A percentile compares a stretch with the other conserved stretches of the same genome.
Evolutionary conservation across 2,113 vertebrate species (phyloP).

Genomic region (Spermophilus dauricus): DNA sequence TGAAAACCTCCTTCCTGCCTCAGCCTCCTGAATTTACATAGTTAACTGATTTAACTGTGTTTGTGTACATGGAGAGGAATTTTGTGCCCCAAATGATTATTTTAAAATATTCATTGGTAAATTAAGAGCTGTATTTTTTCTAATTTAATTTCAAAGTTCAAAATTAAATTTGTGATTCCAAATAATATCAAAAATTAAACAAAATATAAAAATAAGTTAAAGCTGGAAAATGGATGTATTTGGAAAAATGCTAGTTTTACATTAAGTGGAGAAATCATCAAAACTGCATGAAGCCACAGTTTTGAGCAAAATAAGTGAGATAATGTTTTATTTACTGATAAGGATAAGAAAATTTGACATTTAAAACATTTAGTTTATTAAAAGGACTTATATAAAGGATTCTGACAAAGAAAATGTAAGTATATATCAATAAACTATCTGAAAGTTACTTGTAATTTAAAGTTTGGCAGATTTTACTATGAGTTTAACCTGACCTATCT

Average conservation of each 20-base stretch:
- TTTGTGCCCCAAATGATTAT: neutral
- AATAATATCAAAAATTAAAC: constrained; percentile 14
- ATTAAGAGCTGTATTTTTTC: neutral
- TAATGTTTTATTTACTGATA: neutral
- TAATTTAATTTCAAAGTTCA: constrained; percentile 15
- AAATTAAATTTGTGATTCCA: neutral
- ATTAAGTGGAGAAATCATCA: neutral
- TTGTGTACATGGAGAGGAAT: neutral
- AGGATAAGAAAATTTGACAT: neutral
- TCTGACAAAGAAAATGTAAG: neutral
- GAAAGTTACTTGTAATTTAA: constrained; percentile 49
- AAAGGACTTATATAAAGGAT: neutral
- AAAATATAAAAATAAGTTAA: neutral
- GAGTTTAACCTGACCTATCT: constrained; percentile 41
- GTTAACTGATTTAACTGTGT: neutral
- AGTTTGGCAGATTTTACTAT: constrained; percentile 36
- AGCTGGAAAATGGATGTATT: constrained; percentile 13
- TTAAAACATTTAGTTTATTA: constrained; percentile 24
- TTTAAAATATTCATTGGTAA: neutral
- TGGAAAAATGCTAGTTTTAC: neutral
- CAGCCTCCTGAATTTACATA: too few species aligned
- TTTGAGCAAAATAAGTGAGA: constrained; percentile 30
- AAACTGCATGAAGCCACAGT: neutral
- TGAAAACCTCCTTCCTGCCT: too few species aligned
- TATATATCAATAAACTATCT: neutral